A percentile compares a stretch with the other conserved stretches of the same genome.
phyloP scores from a whole-genome alignment of 2,113 vertebrate genomes.

The Nettapus auritus region DNA sequence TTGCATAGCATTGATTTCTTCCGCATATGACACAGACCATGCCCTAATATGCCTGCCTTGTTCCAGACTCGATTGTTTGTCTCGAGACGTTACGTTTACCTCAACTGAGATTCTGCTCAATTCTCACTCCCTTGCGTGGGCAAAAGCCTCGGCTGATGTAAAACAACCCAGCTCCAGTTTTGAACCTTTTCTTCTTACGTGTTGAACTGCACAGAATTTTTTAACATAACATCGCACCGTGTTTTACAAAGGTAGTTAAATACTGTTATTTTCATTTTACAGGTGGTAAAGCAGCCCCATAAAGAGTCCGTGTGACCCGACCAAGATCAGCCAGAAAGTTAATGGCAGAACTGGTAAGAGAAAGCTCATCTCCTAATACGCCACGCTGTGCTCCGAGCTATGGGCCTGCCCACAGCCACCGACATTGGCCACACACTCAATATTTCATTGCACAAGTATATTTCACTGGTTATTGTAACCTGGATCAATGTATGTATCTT shows the following conservation, averaged over 20 bases:
- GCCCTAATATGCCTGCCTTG: background rate
- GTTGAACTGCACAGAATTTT: background rate
- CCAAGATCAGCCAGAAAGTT: background rate
- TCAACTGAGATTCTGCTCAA: background rate
- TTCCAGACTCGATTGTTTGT: background rate
- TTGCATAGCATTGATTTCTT: constrained; percentile 8
- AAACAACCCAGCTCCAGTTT: background rate
- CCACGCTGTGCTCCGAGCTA: background rate
- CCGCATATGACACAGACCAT: background rate
- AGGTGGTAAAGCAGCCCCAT: background rate
- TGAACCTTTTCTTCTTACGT: fast-evolving
- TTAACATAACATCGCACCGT: background rate
- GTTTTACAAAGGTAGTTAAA: constrained; percentile 5
- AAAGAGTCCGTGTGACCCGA: fast-evolving
- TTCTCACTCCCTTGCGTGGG: background rate
- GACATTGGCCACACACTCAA: background rate
- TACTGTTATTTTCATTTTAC: background rate
- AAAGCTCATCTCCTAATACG: background rate
- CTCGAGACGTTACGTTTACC: background rate
- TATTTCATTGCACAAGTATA: background rate
- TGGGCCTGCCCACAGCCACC: background rate
- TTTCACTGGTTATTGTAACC: background rate
- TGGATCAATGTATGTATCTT: background rate
- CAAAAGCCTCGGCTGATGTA: background rate
- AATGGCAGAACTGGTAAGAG: background rate